Evolutionary conservation across 2,113 vertebrate species (phyloP).

Genomic region (Gymnocephalus cernua): DNA sequence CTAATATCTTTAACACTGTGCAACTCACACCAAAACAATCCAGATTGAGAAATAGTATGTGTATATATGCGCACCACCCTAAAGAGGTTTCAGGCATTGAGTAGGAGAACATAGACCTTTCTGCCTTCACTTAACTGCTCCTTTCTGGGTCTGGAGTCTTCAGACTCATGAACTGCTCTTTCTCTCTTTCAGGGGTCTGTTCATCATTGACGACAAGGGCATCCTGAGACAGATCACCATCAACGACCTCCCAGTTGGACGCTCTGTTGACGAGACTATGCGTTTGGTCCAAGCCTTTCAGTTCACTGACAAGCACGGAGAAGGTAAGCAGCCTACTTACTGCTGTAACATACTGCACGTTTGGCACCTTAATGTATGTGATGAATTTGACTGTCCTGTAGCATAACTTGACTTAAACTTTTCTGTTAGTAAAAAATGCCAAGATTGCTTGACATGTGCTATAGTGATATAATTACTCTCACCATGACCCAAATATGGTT

Average conservation of each 20-base stretch:
- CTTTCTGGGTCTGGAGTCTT: neutral
- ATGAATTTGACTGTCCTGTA: neutral
- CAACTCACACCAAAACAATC: no score
- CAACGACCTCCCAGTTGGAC: constrained; percentile 98
- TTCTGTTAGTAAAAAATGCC: neutral
- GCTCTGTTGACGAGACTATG: constrained; percentile 94
- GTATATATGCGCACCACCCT: no score
- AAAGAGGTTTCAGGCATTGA: neutral
- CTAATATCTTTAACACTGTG: no score
- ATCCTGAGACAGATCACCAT: constrained; percentile 97
- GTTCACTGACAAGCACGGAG: constrained; percentile 97
- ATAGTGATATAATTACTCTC: neutral
- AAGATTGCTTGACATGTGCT: neutral
- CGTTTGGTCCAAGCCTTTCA: constrained; percentile 98
- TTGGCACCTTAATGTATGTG: neutral
- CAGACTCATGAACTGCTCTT: neutral
- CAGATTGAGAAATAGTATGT: no score
- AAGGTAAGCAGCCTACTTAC: constrained; percentile 85
- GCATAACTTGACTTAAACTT: neutral
- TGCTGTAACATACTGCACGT: neutral
- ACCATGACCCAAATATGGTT: neutral
- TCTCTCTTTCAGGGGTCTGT: constrained; percentile 89
- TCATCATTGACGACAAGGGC: constrained; percentile 96
- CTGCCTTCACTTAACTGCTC: neutral
- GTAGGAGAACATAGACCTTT: neutral